Base-by-base conservation (phyloP, 2,888 invertebrate genomes). In the Drosophila colorata region DNA sequence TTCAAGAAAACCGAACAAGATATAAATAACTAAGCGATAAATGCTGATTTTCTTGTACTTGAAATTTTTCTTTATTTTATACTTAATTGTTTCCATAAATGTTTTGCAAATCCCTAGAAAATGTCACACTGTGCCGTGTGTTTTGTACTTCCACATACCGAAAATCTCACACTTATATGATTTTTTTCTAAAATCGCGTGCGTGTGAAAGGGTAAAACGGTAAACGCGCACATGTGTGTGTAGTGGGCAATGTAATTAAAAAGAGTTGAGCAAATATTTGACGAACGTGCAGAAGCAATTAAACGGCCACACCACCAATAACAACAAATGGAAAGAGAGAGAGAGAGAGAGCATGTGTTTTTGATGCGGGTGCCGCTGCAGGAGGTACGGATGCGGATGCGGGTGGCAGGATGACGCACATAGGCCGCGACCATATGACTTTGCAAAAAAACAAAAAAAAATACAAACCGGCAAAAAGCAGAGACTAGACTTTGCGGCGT, bases 211-310 rank as follows among this genome's bases (percentile, higher is more conserved):
- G 80, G 73, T 78, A 56, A 57, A 72, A 68, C 20, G 53, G 53
- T 35, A 53, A 43, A 41, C 33, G 41, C 23, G 4, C 49, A 28
- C 28, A 52, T 46, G 37, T 38, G 41, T 49, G 48, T 74, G 52
- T 52, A 63, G 77, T 73, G 69, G 63, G 78, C 63, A 85, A 87
- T 86, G 76, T 77, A 86, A 86, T 87, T 87, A 84, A 84, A 86
- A 85, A 80, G 80, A 84, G 85, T 80, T 87, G 78, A 77, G 75
- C 85, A 85, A 86, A 87, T 87, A 87, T 86, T 87, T 85, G 79
- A 85, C 76, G 83, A 86, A 87, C 86, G 87, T 86, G 86, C 85
- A 75, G 77, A 70, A 78, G 75, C 87, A 84, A 87, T 86, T 84
- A 74, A 78, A 74, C 51, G 46, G 57, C 76, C 72, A 76, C 63